Evolutionary conservation across 2,797 vertebrate genomes (phyloP).

Genomic region (Microctenopoma stevenorrisi): DNA sequence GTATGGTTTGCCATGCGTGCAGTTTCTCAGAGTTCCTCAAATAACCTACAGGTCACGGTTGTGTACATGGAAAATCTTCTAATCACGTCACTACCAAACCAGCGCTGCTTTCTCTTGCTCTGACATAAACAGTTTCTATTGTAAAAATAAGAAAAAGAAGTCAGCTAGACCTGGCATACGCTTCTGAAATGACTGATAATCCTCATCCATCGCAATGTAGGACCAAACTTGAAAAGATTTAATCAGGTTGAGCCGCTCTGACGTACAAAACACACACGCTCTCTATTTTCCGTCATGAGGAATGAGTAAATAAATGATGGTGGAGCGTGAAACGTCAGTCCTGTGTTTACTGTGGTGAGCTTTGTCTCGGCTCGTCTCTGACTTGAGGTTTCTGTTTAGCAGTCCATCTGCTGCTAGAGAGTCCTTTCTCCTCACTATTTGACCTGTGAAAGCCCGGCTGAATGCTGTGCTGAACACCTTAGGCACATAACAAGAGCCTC

Average conservation of each 20-base stretch:
- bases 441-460: slow-evolving; percentile 48
- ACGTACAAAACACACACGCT: slow-evolving; percentile 21
- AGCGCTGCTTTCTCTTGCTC: slow-evolving; percentile 4
- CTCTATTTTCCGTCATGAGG: slow-evolving; percentile 51
- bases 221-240: neutral
- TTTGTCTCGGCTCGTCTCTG: slow-evolving; percentile 2
- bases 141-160: neutral
- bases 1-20: slow-evolving; percentile 11
- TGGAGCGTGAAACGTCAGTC: neutral
- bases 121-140: neutral
- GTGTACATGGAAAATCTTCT: slow-evolving; percentile 50
- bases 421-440: slow-evolving; percentile 27
- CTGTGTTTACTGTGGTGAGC: slow-evolving; percentile 33
- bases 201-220: neutral
- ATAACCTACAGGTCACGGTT: slow-evolving; percentile 54
- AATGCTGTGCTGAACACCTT: slow-evolving; percentile 59
- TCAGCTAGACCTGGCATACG: neutral
- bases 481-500: slow-evolving; percentile 64
- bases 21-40: slow-evolving; percentile 32
- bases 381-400: neutral
- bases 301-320: slow-evolving; percentile 26
- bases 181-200: neutral
- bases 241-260: slow-evolving; percentile 28
- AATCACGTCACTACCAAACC: slow-evolving; percentile 47
- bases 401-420: slow-evolving; percentile 23